These are phyloP conservation scores for Metopolophium dirhodum DNA, from an alignment of 1,140 invertebrate genomes.

Conservation along the genomic window DNA sequence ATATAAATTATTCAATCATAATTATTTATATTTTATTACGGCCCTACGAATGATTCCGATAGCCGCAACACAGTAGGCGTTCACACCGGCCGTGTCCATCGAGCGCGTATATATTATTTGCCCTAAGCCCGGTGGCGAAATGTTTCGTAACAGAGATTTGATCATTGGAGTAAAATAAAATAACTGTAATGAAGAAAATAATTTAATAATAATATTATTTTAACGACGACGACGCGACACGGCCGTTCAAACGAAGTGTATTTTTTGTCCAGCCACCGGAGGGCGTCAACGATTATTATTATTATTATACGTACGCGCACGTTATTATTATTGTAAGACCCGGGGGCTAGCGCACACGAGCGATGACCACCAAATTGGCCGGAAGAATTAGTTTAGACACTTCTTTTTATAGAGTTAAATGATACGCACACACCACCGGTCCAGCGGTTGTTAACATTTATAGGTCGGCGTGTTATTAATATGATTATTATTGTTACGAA, in stretches of 20 bases:
- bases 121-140: not conserved
- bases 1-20: not conserved
- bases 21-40: not conserved
- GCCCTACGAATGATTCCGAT: not conserved
- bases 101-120: not conserved
- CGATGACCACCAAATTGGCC: conserved; percentile 56
- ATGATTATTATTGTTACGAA: conserved; percentile 37
- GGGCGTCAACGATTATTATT: conserved; percentile 5
- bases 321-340: conserved; percentile 15
- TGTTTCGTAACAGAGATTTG: not conserved
- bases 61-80: not conserved
- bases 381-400: conserved; percentile 55
- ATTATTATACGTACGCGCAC: not conserved
- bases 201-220: not conserved
- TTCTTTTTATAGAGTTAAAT: conserved; percentile 57
- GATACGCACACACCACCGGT: not conserved
- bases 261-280: not conserved
- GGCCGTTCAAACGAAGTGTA: not conserved
- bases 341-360: not conserved
- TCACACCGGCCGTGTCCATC: not conserved
- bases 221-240: not conserved
- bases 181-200: not conserved
- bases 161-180: not conserved
- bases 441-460: conserved; percentile 54
- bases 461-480: conserved; percentile 51